Percentiles rank a stretch among this genome's conserved stretches.
These are phyloP conservation scores for Calephelis nemesis DNA, from an alignment of 1,140 invertebrate species.

Conservation along the genomic window DNA sequence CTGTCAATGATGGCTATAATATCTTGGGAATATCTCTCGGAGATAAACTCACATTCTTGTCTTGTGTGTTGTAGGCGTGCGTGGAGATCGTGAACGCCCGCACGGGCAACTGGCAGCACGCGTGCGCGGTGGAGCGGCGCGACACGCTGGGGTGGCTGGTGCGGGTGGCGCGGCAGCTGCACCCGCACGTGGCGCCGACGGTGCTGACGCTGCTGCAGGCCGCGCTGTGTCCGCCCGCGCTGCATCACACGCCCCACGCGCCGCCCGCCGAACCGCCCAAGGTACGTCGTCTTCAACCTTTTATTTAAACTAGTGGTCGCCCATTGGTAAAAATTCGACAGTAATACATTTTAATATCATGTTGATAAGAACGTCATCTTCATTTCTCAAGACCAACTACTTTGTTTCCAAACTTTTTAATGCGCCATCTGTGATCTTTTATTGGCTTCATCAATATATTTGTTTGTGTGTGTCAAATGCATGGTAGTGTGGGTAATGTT, in stretches of 20 bases:
- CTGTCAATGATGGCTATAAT: too few relatives aligned
- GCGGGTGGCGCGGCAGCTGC: conserved; percentile 88
- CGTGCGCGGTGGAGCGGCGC: conserved; percentile 87
- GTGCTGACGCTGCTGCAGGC: conserved; percentile 93
- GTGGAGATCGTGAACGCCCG: conserved; percentile 94
- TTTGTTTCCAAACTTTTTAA: too few relatives aligned
- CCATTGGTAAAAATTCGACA: too few relatives aligned
- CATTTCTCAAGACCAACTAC: too few relatives aligned
- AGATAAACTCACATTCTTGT: neutral
- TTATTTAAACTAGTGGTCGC: too few relatives aligned
- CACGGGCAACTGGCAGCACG: conserved; percentile 97
- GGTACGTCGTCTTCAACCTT: conserved; percentile 30
- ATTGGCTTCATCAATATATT: too few relatives aligned
- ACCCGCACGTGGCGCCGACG: conserved; percentile 96
- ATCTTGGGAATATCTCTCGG: too few relatives aligned
- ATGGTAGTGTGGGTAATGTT: too few relatives aligned
- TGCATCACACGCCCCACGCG: conserved; percentile 21
- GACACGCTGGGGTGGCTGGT: conserved; percentile 90
- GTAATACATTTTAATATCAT: too few relatives aligned
- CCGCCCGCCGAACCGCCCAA: conserved; percentile 28
- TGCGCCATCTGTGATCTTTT: too few relatives aligned
- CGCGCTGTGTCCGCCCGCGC: conserved; percentile 85
- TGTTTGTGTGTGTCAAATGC: too few relatives aligned
- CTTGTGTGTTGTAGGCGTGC: conserved; percentile 81
- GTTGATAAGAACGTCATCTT: too few relatives aligned